A percentile compares a stretch with the other conserved stretches of the same genome.
Evolutionary conservation across 2,888 invertebrate genomes (phyloP).

Genomic region (Alsophila aescularia): DNA sequence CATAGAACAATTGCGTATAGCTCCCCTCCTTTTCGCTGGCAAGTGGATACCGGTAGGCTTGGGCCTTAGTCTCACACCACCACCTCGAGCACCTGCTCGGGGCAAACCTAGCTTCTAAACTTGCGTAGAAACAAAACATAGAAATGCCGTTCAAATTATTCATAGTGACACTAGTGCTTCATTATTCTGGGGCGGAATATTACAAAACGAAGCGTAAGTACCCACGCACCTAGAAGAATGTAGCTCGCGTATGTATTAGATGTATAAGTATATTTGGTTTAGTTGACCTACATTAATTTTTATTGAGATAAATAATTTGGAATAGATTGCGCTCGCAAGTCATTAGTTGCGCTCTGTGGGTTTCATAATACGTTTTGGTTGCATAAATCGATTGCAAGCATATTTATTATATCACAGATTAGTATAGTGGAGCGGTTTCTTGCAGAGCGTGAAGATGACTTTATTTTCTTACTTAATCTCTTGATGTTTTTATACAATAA

Average conservation of each 20-base stretch:
- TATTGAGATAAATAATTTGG: conserved; percentile 46
- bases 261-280: conserved; percentile 29
- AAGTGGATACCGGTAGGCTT: conserved; percentile 53
- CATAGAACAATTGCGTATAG: conserved; percentile 75
- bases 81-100: conserved; percentile 67
- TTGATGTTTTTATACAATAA: not conserved
- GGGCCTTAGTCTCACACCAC: conserved; percentile 68
- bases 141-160: conserved; percentile 72
- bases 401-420: conserved; percentile 45
- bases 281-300: conserved; percentile 31
- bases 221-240: conserved; percentile 1
- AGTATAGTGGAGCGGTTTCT: conserved; percentile 41
- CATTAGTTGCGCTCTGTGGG: conserved; percentile 16
- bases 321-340: not conserved
- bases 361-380: conserved; percentile 50
- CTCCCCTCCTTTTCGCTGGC: conserved; percentile 69
- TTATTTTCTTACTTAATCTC: not conserved
- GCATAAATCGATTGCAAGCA: conserved; percentile 48
- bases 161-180: conserved; percentile 71
- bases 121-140: conserved; percentile 40
- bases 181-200: conserved; percentile 64
- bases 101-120: conserved; percentile 48
- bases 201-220: conserved; percentile 79
- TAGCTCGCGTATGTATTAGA: conserved; percentile 33
- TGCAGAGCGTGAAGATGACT: conserved; percentile 18